These are phyloP conservation scores for Puntigrus tetrazona DNA, from an alignment of 2,113 vertebrate genomes.

Conservation along the genomic window DNA sequence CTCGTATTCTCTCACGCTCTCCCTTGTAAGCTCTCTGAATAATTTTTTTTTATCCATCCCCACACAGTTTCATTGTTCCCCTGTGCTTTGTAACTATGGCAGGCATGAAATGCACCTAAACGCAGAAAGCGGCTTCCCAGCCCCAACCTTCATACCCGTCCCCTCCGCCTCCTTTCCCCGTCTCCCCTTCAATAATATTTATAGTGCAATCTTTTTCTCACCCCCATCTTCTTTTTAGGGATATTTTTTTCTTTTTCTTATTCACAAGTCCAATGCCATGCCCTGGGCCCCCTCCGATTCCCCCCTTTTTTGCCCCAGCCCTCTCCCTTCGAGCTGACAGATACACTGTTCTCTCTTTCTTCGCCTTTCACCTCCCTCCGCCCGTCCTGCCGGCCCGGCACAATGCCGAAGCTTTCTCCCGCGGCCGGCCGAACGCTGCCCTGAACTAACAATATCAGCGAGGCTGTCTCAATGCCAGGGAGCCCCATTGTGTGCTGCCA, in stretches of 20 bases:
- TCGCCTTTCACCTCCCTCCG: constrained; percentile 76
- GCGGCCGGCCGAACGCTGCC: constrained; percentile 74
- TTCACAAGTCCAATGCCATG: constrained; percentile 71
- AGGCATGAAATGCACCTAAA: constrained; percentile 57
- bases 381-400: constrained; percentile 75
- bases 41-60: constrained; percentile 40
- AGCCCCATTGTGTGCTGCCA: constrained; percentile 83
- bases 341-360: constrained; percentile 75
- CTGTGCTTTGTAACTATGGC: constrained; percentile 46
- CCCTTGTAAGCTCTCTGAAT: constrained; percentile 24
- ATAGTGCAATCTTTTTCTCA: constrained; percentile 63
- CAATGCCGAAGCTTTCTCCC: constrained; percentile 80
- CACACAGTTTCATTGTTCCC: constrained; percentile 48
- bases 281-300: constrained; percentile 21
- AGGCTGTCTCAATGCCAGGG: constrained; percentile 78
- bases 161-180: constrained; percentile 40
- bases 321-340: constrained; percentile 70
- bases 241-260: constrained; percentile 42
- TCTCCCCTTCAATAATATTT: constrained; percentile 71
- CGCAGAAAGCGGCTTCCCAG: constrained; percentile 38
- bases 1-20: constrained; percentile 41
- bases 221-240: constrained; percentile 42
- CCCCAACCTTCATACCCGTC: constrained; percentile 11
- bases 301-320: constrained; percentile 55
- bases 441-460: constrained; percentile 82